Evolutionary conservation across 2,113 vertebrate genomes (phyloP).

Genomic region (Xenopus borealis): DNA sequence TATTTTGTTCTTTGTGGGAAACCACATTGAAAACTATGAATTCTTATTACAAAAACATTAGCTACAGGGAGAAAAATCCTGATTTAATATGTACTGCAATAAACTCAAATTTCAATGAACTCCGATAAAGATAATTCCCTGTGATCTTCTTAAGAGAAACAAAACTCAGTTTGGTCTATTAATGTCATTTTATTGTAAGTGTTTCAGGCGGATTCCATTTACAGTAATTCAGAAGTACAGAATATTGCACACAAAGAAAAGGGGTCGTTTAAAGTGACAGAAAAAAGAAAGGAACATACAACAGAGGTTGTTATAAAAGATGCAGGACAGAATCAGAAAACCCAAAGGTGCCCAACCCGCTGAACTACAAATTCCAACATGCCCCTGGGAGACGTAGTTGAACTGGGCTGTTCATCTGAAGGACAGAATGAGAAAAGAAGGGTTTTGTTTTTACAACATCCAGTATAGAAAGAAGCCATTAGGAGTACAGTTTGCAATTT

Average conservation of each 20-base stretch:
- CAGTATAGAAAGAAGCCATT: conserved; percentile 67
- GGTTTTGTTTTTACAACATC: conserved; percentile 67
- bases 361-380: not conserved
- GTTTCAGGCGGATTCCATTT: conserved; percentile 73
- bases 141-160: not conserved
- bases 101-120: too few species aligned
- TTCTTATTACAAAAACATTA: too few species aligned
- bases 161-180: conserved; percentile 48
- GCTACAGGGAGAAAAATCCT: too few species aligned
- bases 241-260: conserved; percentile 70
- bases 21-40: too few species aligned
- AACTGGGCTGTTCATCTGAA: not conserved
- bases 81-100: too few species aligned
- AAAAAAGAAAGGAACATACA: conserved; percentile 59
- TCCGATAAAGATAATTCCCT: too few species aligned
- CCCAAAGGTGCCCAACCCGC: too few species aligned
- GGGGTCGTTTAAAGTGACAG: conserved; percentile 39
- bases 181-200: conserved; percentile 81
- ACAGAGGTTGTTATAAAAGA: conserved; percentile 62
- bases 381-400: too few species aligned
- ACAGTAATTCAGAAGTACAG: conserved; percentile 78
- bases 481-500: conserved; percentile 64
- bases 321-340: conserved; percentile 58
- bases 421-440: conserved; percentile 55
- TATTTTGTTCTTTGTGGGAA: too few species aligned